Evolutionary conservation across 2,888 invertebrate species (phyloP).

Genomic region (Portevinia maculata): DNA sequence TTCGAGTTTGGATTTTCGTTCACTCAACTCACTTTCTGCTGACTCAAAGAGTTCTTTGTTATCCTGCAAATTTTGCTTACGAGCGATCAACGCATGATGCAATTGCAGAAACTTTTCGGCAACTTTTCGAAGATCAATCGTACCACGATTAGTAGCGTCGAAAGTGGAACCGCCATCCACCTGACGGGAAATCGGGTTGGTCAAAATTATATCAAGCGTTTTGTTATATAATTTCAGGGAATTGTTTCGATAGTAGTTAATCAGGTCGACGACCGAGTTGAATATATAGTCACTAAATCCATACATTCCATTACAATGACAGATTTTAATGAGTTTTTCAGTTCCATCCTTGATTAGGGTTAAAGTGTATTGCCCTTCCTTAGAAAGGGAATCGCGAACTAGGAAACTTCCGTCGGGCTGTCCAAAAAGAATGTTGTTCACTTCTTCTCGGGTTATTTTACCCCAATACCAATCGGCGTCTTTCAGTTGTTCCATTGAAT

Average conservation of each 20-base stretch:
- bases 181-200: slow-evolving; percentile 92
- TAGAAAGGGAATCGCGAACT: slow-evolving; percentile 97
- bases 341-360: slow-evolving; percentile 97
- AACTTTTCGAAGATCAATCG: slow-evolving; percentile 86
- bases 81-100: slow-evolving; percentile 88
- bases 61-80: slow-evolving; percentile 89
- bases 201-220: slow-evolving; percentile 94
- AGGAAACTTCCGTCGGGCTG: slow-evolving; percentile 97
- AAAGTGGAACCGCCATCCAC: slow-evolving; percentile 83
- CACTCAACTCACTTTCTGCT: slow-evolving; percentile 90
- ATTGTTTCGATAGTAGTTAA: slow-evolving; percentile 92
- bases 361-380: slow-evolving; percentile 97
- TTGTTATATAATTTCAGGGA: slow-evolving; percentile 97
- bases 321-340: slow-evolving; percentile 98
- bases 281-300: slow-evolving; percentile 95
- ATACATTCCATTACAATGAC: slow-evolving; percentile 94
- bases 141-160: slow-evolving; percentile 78
- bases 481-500: slow-evolving; percentile 66
- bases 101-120: slow-evolving; percentile 89
- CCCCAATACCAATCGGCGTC: slow-evolving; percentile 97
- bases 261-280: slow-evolving; percentile 93
- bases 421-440: slow-evolving; percentile 94
- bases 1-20: slow-evolving; percentile 93
- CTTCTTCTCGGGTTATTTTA: slow-evolving; percentile 95
- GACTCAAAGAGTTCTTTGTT: slow-evolving; percentile 90